Percentiles rank a stretch among this genome's conserved stretches.
Conservation (phyloP, 2,797 vertebrate species). For the Mormyrops boulengeri region DNA sequence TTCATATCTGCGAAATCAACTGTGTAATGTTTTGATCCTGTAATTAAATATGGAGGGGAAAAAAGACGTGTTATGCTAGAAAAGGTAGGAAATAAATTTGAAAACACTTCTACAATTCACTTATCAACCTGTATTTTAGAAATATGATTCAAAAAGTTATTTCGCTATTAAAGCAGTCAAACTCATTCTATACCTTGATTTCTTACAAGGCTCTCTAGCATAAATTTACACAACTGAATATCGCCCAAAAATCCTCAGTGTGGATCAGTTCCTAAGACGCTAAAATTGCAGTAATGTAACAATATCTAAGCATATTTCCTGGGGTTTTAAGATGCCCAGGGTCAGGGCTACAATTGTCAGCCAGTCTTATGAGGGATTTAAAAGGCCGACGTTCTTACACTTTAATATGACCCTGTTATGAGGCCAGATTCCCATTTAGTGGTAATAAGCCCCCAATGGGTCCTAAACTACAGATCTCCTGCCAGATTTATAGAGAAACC, state of each 20-base stretch:
- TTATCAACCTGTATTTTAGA: background rate
- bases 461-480: slow-evolving; percentile 46
- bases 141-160: background rate
- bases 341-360: background rate
- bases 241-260: background rate
- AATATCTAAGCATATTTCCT: background rate
- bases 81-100: background rate
- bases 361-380: slow-evolving; percentile 3
- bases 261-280: background rate
- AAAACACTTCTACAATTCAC: background rate
- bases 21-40: background rate
- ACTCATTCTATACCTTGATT: background rate
- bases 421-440: background rate
- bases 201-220: background rate
- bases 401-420: slow-evolving; percentile 10
- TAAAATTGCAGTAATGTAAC: background rate
- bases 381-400: background rate
- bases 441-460: slow-evolving; percentile 50
- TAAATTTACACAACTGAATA: background rate
- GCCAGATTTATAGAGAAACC: slow-evolving; percentile 46
- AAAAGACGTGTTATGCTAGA: background rate
- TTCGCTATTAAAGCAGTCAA: background rate
- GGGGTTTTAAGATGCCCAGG: background rate
- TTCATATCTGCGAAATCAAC: background rate
- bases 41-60: background rate